phyloP scores from a whole-genome alignment of 2,113 vertebrate species.

The Rhabdomys dilectus region DNA sequence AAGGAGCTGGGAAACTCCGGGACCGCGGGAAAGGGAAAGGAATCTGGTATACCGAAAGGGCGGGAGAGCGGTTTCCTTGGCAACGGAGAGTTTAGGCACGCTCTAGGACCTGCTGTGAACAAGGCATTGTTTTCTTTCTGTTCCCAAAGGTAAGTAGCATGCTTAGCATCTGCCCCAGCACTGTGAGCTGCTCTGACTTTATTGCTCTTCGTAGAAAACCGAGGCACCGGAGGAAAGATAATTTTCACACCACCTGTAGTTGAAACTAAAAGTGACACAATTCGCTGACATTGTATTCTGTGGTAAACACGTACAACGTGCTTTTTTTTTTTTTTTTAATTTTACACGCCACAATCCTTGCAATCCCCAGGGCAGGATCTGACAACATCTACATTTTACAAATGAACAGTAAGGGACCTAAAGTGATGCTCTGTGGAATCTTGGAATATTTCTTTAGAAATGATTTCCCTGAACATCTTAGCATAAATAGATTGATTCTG shows the following conservation, averaged over 20 bases:
- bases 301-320: neutral
- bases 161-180: neutral
- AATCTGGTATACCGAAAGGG: accelerated
- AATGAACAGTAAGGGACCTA: neutral
- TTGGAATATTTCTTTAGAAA: neutral
- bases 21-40: neutral
- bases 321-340: neutral
- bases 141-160: too few species aligned
- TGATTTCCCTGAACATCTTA: neutral
- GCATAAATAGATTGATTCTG: neutral
- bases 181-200: neutral
- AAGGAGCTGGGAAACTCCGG: neutral
- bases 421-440: neutral
- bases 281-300: neutral
- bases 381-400: neutral
- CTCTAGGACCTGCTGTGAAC: neutral
- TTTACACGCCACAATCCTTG: neutral
- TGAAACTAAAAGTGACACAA: neutral
- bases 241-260: neutral
- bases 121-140: neutral
- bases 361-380: neutral
- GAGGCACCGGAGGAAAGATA: neutral
- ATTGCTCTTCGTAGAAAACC: neutral
- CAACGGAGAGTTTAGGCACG: neutral
- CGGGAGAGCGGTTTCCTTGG: slow-evolving; percentile 20